These are phyloP conservation scores for Drosophila prostipennis DNA, from an alignment of 2,888 invertebrate species.

Conservation along the genomic window DNA sequence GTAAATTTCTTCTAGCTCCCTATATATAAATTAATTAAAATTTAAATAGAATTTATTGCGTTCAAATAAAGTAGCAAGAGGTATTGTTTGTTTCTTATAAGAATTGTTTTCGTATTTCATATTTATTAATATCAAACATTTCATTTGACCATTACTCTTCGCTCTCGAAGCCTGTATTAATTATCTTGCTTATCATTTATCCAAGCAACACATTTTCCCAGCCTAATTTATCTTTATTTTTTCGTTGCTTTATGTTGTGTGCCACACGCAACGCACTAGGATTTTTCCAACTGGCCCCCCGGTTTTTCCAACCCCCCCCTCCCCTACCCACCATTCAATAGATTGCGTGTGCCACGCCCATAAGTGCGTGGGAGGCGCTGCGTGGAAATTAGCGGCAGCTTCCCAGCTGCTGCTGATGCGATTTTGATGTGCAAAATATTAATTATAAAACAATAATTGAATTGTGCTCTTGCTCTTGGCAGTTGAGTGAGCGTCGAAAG, in stretches of 20 bases:
- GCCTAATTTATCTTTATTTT: constrained; percentile 65
- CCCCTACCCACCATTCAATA: neutral
- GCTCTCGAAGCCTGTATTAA: constrained; percentile 54
- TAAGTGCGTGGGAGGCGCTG: constrained; percentile 41
- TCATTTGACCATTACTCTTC: constrained; percentile 40
- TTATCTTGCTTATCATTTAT: constrained; percentile 47
- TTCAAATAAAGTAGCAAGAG: no score
- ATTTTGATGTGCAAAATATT: constrained; percentile 78
- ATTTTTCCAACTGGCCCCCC: constrained; percentile 24
- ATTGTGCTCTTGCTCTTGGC: constrained; percentile 65
- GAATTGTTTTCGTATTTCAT: neutral
- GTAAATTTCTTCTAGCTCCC: no score
- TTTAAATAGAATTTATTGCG: no score
- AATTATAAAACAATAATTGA: constrained; percentile 80
- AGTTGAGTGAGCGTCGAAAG: constrained; percentile 49
- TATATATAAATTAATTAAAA: no score
- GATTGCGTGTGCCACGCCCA: constrained; percentile 62
- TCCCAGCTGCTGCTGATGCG: constrained; percentile 75
- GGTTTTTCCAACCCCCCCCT: neutral
- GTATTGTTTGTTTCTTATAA: no score
- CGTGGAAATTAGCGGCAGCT: constrained; percentile 49
- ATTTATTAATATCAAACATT: constrained; percentile 36
- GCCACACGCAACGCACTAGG: constrained; percentile 58
- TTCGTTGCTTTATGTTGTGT: constrained; percentile 27
- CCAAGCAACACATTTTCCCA: constrained; percentile 39